These are phyloP conservation scores for Phalacrocorax aristotelis DNA, from an alignment of 2,113 vertebrate genomes.

Conservation along the genomic window DNA sequence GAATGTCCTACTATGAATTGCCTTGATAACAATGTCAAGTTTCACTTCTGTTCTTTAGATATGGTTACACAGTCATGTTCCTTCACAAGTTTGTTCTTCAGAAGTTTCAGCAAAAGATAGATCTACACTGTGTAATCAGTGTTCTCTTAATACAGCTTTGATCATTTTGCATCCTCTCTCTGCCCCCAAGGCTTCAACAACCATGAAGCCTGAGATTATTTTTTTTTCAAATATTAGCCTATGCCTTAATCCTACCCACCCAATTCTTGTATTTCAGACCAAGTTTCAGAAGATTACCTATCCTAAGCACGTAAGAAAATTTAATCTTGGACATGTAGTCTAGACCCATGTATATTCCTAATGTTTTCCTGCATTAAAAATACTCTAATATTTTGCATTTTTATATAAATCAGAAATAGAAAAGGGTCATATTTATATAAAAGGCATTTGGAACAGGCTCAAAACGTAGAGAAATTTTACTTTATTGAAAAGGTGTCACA, in stretches of 20 bases:
- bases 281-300: not conserved
- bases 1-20: not conserved
- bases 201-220: not conserved
- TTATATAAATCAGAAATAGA: not conserved
- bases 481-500: slow-evolving; percentile 39
- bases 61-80: not conserved
- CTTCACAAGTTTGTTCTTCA: not conserved
- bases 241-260: not conserved
- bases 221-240: not conserved
- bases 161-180: not conserved
- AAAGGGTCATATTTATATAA: not conserved
- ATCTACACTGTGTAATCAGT: not conserved
- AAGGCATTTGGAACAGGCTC: slow-evolving; percentile 10
- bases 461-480: not conserved
- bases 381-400: not conserved
- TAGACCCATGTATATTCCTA: not conserved
- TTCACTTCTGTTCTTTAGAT: not conserved
- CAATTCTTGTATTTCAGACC: not conserved
- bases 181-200: not conserved
- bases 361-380: not conserved
- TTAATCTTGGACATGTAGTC: not conserved
- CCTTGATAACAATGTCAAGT: not conserved
- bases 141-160: not conserved
- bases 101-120: not conserved
- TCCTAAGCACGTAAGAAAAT: not conserved